Percentiles rank a stretch among this genome's conserved stretches.
These are phyloP conservation scores for Colletes collaris DNA, from an alignment of 2,888 invertebrate genomes.

Conservation along the genomic window DNA sequence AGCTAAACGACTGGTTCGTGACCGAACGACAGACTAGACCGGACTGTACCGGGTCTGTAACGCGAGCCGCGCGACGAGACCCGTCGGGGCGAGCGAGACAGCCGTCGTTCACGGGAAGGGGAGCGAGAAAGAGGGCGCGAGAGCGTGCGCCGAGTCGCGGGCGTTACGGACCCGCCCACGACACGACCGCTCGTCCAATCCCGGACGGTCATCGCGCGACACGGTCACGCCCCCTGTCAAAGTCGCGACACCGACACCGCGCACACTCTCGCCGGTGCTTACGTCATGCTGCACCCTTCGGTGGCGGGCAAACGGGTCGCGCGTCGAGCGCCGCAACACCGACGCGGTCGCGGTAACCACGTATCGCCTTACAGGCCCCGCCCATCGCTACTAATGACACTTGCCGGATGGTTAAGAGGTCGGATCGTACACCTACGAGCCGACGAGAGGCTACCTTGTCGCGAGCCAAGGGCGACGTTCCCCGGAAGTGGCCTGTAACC, in stretches of 20 bases:
- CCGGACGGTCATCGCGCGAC: conserved; percentile 10
- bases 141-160: conserved; percentile 59
- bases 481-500: conserved; percentile 57
- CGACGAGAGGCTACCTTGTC: conserved; percentile 38
- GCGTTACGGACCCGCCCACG: conserved; percentile 47
- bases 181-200: conserved; percentile 52
- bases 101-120: conserved; percentile 29
- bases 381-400: conserved; percentile 60
- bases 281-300: conserved; percentile 50
- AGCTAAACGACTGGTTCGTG: conserved; percentile 63
- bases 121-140: conserved; percentile 55
- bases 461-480: conserved; percentile 60
- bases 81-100: conserved; percentile 41
- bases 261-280: conserved; percentile 38
- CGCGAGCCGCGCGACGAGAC: conserved; percentile 47
- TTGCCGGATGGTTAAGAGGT: conserved; percentile 53
- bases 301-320: conserved; percentile 21
- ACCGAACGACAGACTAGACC: conserved; percentile 69
- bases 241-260: conserved; percentile 25
- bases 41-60: conserved; percentile 67
- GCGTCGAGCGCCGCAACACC: conserved; percentile 21
- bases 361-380: conserved; percentile 49
- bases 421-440: conserved; percentile 48
- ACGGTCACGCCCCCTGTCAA: conserved; percentile 36
- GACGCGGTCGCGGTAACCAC: conserved; percentile 22